Percentiles rank a stretch among this genome's conserved stretches.
Evolutionary conservation across 1,140 invertebrate species (phyloP).

Genomic region (Plodia interpunctella): DNA sequence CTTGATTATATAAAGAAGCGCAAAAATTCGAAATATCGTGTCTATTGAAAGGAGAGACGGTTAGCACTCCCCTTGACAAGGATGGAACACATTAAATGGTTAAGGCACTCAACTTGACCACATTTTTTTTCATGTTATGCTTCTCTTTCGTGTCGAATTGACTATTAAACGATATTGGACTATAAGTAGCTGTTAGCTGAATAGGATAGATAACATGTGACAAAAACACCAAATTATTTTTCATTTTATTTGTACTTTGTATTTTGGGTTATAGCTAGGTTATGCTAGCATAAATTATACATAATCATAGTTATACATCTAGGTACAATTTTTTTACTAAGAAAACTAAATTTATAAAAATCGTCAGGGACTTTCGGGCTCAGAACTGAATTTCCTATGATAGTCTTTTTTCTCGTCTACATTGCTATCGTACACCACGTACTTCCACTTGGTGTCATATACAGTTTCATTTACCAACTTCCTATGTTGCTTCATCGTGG

Average conservation of each 20-base stretch:
- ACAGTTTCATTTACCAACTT: conserved; percentile 40
- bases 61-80: conserved; percentile 97
- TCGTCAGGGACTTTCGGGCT: too few species aligned
- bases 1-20: conserved; percentile 33
- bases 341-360: too few species aligned
- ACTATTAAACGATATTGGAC: neutral
- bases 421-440: conserved; percentile 19
- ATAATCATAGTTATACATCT: too few species aligned
- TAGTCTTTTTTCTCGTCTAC: conserved; percentile 28
- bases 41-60: conserved; percentile 97
- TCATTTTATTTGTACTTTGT: too few species aligned
- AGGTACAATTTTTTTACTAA: too few species aligned
- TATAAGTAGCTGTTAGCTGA: too few species aligned
- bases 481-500: conserved; percentile 28
- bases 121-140: conserved; percentile 53
- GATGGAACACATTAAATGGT: conserved; percentile 86
- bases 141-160: neutral
- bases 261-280: too few species aligned
- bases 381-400: conserved; percentile 31
- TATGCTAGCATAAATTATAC: too few species aligned
- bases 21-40: conserved; percentile 67
- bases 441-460: conserved; percentile 49
- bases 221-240: too few species aligned
- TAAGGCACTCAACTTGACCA: conserved; percentile 66
- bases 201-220: too few species aligned